Evolutionary conservation across 2,797 vertebrate genomes (phyloP), one percentile per base, ranked within the genome.

Genomic region (Nasua narica): DNA sequence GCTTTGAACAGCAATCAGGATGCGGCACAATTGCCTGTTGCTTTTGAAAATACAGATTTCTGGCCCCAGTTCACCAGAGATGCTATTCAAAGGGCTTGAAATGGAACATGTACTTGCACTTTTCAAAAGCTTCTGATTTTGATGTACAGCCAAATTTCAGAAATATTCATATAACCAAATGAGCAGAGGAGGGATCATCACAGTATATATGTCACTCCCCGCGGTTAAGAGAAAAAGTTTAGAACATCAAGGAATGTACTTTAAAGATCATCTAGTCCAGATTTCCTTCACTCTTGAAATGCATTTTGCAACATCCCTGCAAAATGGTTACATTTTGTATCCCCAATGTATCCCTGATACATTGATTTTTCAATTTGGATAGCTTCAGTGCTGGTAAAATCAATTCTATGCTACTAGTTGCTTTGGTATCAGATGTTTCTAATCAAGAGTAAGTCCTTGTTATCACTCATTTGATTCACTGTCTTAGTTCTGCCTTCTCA

Each of bases 111-210:
- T 4, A 13, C 48, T 87, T 87, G 29, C 2, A 27, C 25, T 54
- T 87, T 87, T 81, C 10, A 40, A 67, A 90, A 84, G 23, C 8
- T 90, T 46, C 46, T 50, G n/a, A 62, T 96, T 88, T 94, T 72
- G 23, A 77, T 32, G 7, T 50, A 48, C 7, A 84, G 19, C 5
- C 19, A 32, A 43, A 67, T 91, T 83, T 88, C 35, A 89, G 40
- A 82, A 78, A 52, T 5, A 11, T 1, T 62, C 10, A 13, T 72
- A 27, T 23, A 79, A 43, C 9, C 2, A 6, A 70, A 43, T 8
- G 11, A 65, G 8, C 29, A 32, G 13, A 23, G 3, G 21, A 97
- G 86, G 37, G 1, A 54, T 54, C 27, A 10, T 52, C 40, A 10
- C 5, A 54, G 18, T 60, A 12, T 48, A 15, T 37, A 27, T 19